Percentiles rank a stretch among this genome's conserved stretches.
Conservation (phyloP, 1,140 invertebrate species). For the Drosophila mojavensis region DNA sequence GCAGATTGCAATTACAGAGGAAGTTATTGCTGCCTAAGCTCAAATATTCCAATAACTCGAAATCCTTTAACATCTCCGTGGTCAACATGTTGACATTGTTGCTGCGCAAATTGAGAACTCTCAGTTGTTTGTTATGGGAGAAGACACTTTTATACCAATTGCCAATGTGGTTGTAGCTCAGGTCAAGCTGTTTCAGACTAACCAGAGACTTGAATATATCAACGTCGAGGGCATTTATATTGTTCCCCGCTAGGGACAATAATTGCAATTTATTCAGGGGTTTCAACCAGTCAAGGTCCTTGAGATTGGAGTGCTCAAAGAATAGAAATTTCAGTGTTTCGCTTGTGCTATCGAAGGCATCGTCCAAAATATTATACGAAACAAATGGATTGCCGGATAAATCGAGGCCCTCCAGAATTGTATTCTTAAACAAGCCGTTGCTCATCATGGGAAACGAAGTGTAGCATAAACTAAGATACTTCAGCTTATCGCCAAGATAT, state of each 20-base stretch:
- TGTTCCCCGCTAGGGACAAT: slow-evolving; percentile 84
- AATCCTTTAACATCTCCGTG: slow-evolving; percentile 84
- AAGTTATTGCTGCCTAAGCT: slow-evolving; percentile 85
- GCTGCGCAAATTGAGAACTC: slow-evolving; percentile 83
- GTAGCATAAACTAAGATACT: slow-evolving; percentile 85
- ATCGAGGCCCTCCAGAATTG: slow-evolving; percentile 84
- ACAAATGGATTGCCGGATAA: slow-evolving; percentile 85
- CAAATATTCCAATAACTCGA: slow-evolving; percentile 73
- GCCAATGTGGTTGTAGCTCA: slow-evolving; percentile 85
- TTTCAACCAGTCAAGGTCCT: slow-evolving; percentile 75
- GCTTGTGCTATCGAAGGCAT: slow-evolving; percentile 83
- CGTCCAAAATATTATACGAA: slow-evolving; percentile 62
- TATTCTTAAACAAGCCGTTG: slow-evolving; percentile 81
- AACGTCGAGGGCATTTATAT: slow-evolving; percentile 77
- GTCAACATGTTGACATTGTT: slow-evolving; percentile 86
- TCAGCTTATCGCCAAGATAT: slow-evolving; percentile 76
- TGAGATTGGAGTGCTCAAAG: slow-evolving; percentile 83
- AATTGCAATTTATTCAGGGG: slow-evolving; percentile 83
- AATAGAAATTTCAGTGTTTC: slow-evolving; percentile 84
- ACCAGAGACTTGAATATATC: slow-evolving; percentile 64
- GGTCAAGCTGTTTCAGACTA: slow-evolving; percentile 85
- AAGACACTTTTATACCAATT: slow-evolving; percentile 85
- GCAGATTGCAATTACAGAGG: slow-evolving; percentile 85
- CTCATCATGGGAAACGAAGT: slow-evolving; percentile 79
- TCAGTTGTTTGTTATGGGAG: slow-evolving; percentile 75